Evolutionary conservation across 2,797 vertebrate species (phyloP).

Genomic region (Molothrus ater): DNA sequence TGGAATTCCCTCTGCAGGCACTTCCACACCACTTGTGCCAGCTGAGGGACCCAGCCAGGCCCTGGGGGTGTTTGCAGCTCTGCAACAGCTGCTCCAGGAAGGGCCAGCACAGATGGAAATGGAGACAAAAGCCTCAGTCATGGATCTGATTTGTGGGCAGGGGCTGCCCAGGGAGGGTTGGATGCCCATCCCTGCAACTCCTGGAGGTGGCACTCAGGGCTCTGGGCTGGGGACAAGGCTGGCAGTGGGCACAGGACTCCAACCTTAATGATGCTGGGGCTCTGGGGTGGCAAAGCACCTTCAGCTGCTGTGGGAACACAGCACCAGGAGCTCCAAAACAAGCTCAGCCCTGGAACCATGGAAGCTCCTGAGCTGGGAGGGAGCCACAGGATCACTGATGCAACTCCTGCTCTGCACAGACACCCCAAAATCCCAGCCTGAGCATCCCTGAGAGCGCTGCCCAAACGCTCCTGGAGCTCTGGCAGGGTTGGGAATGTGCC

Average conservation of each 20-base stretch:
- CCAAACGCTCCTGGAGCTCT: neutral
- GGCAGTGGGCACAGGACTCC: neutral
- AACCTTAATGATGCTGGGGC: rapidly evolving
- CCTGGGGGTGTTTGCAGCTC: neutral
- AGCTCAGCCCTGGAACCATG: neutral
- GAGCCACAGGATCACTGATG: rapidly evolving
- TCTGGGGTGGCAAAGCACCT: neutral
- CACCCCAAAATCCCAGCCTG: neutral
- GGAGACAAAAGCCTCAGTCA: neutral
- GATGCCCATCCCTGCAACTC: neutral
- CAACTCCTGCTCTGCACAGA: neutral
- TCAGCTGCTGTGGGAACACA: rapidly evolving
- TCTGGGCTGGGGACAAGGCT: neutral
- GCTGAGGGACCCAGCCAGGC: neutral
- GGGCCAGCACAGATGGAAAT: neutral
- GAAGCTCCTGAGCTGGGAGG: neutral
- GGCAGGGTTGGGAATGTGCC: rapidly evolving
- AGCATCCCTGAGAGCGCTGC: rapidly evolving
- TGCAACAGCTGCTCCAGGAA: neutral
- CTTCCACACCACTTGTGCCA: neutral
- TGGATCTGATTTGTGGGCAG: rapidly evolving
- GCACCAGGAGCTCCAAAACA: neutral
- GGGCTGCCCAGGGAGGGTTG: neutral
- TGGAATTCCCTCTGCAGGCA: neutral
- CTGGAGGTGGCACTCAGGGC: rapidly evolving